Conservation (phyloP, 2,113 vertebrate species). For the Indicator indicator region DNA sequence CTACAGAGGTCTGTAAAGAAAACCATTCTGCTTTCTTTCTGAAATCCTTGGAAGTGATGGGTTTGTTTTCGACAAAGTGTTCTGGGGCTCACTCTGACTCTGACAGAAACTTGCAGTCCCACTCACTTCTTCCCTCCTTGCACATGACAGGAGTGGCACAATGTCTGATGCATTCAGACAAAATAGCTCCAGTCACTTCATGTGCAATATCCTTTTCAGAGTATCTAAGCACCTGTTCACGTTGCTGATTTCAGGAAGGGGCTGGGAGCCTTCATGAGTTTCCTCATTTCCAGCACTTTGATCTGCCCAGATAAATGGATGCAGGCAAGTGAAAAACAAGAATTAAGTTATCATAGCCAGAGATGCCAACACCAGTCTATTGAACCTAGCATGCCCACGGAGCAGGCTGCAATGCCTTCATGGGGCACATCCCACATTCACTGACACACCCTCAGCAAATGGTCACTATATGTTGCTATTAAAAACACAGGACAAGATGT, state of each 20-base stretch:
- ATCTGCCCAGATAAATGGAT: neutral
- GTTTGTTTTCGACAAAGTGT: neutral
- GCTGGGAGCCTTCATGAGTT: neutral
- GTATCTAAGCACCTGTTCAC: neutral
- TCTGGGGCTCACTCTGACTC: neutral
- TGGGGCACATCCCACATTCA: neutral
- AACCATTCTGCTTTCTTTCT: neutral
- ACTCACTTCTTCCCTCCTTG: neutral
- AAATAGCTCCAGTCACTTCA: neutral
- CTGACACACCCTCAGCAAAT: fast-evolving
- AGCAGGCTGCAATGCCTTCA: neutral
- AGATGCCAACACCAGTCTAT: neutral
- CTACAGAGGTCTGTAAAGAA: neutral
- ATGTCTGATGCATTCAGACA: neutral
- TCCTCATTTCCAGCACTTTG: neutral
- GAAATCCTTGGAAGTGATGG: neutral
- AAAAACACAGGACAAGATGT: neutral
- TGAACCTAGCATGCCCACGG: fast-evolving
- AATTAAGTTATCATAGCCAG: neutral
- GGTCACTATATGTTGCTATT: neutral
- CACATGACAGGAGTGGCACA: neutral
- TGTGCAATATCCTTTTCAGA: neutral
- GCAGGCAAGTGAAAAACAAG: neutral
- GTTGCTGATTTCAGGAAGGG: neutral
- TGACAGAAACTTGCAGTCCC: neutral